Evolutionary conservation across 2,888 invertebrate genomes (phyloP).

Genomic region (Tiliacea aurago): DNA sequence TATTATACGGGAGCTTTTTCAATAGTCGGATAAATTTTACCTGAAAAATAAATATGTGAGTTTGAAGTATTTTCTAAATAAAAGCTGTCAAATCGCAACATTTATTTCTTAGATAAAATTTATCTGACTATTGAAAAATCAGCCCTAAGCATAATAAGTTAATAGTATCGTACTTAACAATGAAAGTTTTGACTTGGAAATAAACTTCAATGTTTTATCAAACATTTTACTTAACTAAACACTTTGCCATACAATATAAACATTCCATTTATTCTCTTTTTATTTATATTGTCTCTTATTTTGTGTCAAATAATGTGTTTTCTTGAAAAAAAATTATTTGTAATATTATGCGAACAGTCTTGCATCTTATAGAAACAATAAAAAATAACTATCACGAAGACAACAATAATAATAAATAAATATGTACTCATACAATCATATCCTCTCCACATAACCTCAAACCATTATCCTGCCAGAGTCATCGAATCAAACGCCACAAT

Average conservation of each 20-base stretch:
- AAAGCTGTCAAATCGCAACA: too few species aligned
- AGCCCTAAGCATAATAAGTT: background rate
- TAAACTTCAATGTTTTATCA: background rate
- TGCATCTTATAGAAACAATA: background rate
- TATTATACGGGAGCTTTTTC: background rate
- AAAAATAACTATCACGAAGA: background rate
- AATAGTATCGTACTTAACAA: background rate
- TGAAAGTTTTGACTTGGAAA: background rate
- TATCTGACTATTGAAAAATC: too few species aligned
- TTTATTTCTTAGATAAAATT: background rate
- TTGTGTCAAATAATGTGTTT: background rate
- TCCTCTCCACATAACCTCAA: conserved; percentile 18
- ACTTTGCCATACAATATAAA: background rate
- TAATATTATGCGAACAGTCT: background rate
- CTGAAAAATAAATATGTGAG: too few species aligned
- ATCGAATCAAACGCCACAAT: conserved; percentile 32
- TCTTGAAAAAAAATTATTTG: too few species aligned
- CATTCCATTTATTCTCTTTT: background rate
- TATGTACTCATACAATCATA: conserved; percentile 18
- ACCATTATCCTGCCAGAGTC: conserved; percentile 42
- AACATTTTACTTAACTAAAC: too few species aligned
- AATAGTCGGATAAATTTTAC: too few species aligned
- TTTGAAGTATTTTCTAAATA: too few species aligned
- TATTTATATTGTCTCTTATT: background rate
- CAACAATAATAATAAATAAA: background rate